Evolutionary conservation across 2,113 vertebrate genomes (phyloP).

Genomic region (Ovibos moschatus): DNA sequence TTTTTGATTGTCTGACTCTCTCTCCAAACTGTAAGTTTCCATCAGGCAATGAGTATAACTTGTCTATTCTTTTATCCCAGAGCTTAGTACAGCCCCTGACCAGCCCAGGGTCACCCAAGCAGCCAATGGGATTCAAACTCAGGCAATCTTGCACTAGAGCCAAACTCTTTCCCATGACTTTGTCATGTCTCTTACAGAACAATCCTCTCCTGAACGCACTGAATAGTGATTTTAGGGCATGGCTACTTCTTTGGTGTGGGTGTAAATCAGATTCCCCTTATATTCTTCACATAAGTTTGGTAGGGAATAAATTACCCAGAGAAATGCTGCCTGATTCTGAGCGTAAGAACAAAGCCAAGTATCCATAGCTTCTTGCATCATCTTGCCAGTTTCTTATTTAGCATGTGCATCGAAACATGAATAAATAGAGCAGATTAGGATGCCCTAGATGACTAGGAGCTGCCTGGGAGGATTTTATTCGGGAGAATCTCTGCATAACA

Average conservation of each 20-base stretch:
- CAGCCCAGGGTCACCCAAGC: neutral
- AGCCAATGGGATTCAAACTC: neutral
- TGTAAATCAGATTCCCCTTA: slow-evolving; percentile 1
- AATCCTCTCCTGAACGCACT: neutral
- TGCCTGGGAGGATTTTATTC: slow-evolving; percentile 63
- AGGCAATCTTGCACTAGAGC: neutral
- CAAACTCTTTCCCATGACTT: neutral
- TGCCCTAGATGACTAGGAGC: slow-evolving; percentile 52
- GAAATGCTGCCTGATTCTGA: slow-evolving; percentile 39
- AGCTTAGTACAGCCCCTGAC: neutral
- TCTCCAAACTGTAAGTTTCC: neutral
- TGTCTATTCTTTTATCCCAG: neutral
- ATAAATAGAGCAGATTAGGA: slow-evolving; percentile 62
- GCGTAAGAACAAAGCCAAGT: slow-evolving; percentile 48
- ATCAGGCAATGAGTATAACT: neutral
- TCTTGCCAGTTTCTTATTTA: slow-evolving; percentile 61
- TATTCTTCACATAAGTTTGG: neutral
- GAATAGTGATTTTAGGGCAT: neutral
- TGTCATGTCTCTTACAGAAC: neutral
- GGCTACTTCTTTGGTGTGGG: neutral
- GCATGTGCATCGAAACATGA: slow-evolving; percentile 46
- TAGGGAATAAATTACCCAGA: slow-evolving; percentile 41
- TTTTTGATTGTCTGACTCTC: neutral
- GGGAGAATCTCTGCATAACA: slow-evolving; percentile 55
- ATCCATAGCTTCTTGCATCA: slow-evolving; percentile 40